Evolutionary conservation across 2,797 vertebrate genomes (phyloP).

Genomic region (Mormyrus proboscirostris): DNA sequence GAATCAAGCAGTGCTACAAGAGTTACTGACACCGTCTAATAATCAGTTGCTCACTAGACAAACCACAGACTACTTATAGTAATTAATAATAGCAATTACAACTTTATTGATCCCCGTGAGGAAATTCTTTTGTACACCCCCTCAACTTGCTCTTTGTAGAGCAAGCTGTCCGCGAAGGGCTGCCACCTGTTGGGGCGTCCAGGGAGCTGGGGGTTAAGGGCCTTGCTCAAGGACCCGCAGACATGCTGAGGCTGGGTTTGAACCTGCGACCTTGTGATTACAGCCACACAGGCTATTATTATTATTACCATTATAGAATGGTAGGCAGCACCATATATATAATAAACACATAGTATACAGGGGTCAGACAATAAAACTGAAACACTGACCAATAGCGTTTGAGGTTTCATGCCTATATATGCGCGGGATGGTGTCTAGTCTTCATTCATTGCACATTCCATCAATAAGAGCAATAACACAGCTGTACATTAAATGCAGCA

Average conservation of each 20-base stretch:
- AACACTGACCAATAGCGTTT: neutral
- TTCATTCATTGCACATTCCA: neutral
- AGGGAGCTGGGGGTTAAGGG: too few relatives aligned
- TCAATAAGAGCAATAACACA: neutral
- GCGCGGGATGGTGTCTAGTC: neutral
- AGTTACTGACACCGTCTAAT: neutral
- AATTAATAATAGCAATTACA: too few relatives aligned
- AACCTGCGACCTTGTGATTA: too few relatives aligned
- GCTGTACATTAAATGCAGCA: neutral
- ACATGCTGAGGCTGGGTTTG: too few relatives aligned
- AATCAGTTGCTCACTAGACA: neutral
- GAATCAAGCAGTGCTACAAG: neutral
- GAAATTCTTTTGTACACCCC: too few relatives aligned
- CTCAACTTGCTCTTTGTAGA: too few relatives aligned
- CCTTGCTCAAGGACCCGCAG: too few relatives aligned
- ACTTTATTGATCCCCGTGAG: too few relatives aligned
- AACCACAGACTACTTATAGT: neutral
- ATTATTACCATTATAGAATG: neutral
- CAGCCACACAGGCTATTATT: too few relatives aligned
- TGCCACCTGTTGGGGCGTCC: too few relatives aligned
- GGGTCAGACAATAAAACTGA: neutral
- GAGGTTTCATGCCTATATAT: neutral
- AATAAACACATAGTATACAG: neutral
- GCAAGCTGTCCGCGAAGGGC: too few relatives aligned
- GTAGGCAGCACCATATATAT: neutral